A percentile compares a stretch with the other conserved stretches of the same genome.
Conservation (phyloP, 1,140 invertebrate genomes). For the Choristoneura fumiferana region DNA sequence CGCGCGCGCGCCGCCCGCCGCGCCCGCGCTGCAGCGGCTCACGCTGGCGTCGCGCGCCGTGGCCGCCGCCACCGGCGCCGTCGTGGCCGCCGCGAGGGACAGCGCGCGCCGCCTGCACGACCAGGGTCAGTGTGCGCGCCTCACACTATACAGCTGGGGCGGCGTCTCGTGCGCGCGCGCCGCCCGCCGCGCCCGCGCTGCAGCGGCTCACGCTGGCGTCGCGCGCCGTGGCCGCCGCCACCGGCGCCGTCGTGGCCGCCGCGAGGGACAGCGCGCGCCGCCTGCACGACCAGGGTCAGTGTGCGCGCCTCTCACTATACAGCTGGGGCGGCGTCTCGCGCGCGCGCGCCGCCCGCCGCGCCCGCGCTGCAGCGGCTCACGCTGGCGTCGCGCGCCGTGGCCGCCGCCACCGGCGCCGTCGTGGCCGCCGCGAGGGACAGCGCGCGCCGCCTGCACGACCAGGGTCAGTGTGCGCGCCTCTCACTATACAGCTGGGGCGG, state of each 20-base stretch:
- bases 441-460: no score
- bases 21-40: background rate
- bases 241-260: background rate
- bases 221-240: background rate
- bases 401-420: conserved; percentile 92
- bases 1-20: no score
- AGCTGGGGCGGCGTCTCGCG: conserved; percentile 96
- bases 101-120: background rate
- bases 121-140: no score
- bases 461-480: conserved; percentile 88
- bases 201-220: background rate
- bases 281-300: background rate
- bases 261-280: background rate
- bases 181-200: background rate
- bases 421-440: conserved; percentile 84
- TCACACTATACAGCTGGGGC: no score
- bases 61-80: background rate
- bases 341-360: conserved; percentile 92
- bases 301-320: no score
- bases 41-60: background rate
- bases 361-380: conserved; percentile 88
- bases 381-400: conserved; percentile 92
- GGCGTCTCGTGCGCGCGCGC: no score
- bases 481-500: conserved; percentile 96
- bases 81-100: background rate